phyloP scores from a whole-genome alignment of 2,888 invertebrate species.

The Pyrgus malvae region DNA sequence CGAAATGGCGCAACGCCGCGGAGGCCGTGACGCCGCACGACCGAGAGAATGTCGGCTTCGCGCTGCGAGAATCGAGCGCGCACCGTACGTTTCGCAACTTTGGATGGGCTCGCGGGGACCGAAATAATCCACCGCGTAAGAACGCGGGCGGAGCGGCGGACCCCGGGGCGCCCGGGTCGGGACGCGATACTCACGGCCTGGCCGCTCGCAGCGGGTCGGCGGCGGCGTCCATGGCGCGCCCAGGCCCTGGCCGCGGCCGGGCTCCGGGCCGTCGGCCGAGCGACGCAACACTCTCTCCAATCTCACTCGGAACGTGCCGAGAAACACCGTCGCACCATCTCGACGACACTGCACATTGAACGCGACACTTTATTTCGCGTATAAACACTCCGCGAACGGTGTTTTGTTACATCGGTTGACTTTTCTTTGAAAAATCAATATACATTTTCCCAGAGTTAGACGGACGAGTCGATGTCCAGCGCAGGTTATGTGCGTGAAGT shows the following conservation, averaged over 20 bases:
- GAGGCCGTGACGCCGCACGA: conserved; percentile 77
- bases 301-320: conserved; percentile 77
- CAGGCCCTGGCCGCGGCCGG: conserved; percentile 78
- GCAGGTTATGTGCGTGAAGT: conserved; percentile 83
- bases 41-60: conserved; percentile 77
- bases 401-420: conserved; percentile 82
- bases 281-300: conserved; percentile 78
- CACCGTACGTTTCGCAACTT: conserved; percentile 74
- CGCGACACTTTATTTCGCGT: conserved; percentile 73
- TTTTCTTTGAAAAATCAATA: conserved; percentile 83
- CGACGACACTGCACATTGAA: conserved; percentile 77
- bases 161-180: conserved; percentile 42
- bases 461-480: conserved; percentile 83
- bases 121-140: conserved; percentile 71
- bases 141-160: conserved; percentile 50
- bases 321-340: conserved; percentile 78
- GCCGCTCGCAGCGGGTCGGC: conserved; percentile 76
- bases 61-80: conserved; percentile 68
- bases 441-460: conserved; percentile 81
- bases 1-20: conserved; percentile 77
- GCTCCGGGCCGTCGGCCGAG: conserved; percentile 76
- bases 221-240: conserved; percentile 79
- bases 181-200: conserved; percentile 78
- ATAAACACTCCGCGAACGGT: conserved; percentile 80
- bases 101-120: conserved; percentile 68